These are phyloP conservation scores for Calycopis cecrops DNA, from an alignment of 1,140 invertebrate genomes.

Conservation along the genomic window DNA sequence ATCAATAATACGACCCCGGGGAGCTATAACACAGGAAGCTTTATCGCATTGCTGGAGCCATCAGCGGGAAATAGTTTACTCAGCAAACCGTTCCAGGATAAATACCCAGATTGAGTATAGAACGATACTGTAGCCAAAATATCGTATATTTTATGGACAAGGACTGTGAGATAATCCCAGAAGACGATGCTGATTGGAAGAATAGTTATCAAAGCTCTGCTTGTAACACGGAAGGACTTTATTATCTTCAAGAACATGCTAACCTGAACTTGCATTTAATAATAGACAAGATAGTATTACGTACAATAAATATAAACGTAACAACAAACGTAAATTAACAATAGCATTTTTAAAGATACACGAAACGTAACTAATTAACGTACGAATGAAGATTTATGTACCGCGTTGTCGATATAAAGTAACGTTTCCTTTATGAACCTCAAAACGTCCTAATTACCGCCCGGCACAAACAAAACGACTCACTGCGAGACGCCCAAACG, in stretches of 20 bases:
- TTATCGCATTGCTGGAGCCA: conserved; percentile 17
- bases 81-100: too few species aligned
- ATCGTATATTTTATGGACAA: too few species aligned
- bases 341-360: conserved; percentile 25
- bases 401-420: conserved; percentile 72
- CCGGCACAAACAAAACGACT: conserved; percentile 65
- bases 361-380: conserved; percentile 57
- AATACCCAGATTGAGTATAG: too few species aligned
- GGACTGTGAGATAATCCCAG: too few species aligned
- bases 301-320: conserved; percentile 18
- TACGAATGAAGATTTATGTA: conserved; percentile 70
- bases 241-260: too few species aligned
- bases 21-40: conserved; percentile 37
- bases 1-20: conserved; percentile 57
- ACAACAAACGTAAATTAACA: conserved; percentile 19
- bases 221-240: too few species aligned
- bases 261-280: too few species aligned
- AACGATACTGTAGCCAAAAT: too few species aligned
- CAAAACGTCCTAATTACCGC: conserved; percentile 74
- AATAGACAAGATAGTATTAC: background rate
- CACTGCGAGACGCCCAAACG: conserved; percentile 66
- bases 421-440: conserved; percentile 72
- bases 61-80: conserved; percentile 14
- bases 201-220: too few species aligned
- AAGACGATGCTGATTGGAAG: too few species aligned